Conservation (phyloP, 2,888 invertebrate species). For the Mayetiola destructor region DNA sequence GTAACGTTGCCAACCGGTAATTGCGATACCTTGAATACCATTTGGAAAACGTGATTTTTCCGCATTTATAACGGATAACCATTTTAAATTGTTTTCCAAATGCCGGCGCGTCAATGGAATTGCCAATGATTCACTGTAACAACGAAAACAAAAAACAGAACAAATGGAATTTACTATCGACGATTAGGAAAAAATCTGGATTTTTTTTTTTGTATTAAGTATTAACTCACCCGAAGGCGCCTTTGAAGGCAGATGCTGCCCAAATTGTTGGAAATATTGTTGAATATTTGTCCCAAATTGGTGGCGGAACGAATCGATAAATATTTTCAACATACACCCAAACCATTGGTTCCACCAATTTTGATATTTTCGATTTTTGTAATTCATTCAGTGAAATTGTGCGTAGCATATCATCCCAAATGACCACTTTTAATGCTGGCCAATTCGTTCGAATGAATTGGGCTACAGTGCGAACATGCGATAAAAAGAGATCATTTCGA, state of each 20-base stretch:
- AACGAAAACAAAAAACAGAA: background rate
- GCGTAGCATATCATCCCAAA: constrained; percentile 72
- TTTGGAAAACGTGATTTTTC: constrained; percentile 37
- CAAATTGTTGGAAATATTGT: constrained; percentile 52
- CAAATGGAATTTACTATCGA: background rate
- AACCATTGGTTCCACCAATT: constrained; percentile 61
- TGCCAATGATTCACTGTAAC: constrained; percentile 51
- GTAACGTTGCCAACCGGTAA: constrained; percentile 39
- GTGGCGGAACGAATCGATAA: constrained; percentile 40
- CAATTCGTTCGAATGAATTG: constrained; percentile 44
- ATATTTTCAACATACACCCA: constrained; percentile 67
- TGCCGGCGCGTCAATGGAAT: constrained; percentile 52
- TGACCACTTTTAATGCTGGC: constrained; percentile 45
- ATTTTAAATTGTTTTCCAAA: constrained; percentile 53
- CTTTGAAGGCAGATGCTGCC: constrained; percentile 63
- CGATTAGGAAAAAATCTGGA: no score
- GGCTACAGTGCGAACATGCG: constrained; percentile 46
- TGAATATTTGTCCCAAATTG: constrained; percentile 52
- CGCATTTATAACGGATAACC: constrained; percentile 50
- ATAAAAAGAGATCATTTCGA: constrained; percentile 44
- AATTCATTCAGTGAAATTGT: constrained; percentile 45
- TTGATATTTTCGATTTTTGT: constrained; percentile 46
- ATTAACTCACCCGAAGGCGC: constrained; percentile 35
- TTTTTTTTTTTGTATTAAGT: no score
- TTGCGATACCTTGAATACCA: constrained; percentile 30